Evolutionary conservation across 1,140 invertebrate genomes (phyloP).

Genomic region (Drosophila busckii): DNA sequence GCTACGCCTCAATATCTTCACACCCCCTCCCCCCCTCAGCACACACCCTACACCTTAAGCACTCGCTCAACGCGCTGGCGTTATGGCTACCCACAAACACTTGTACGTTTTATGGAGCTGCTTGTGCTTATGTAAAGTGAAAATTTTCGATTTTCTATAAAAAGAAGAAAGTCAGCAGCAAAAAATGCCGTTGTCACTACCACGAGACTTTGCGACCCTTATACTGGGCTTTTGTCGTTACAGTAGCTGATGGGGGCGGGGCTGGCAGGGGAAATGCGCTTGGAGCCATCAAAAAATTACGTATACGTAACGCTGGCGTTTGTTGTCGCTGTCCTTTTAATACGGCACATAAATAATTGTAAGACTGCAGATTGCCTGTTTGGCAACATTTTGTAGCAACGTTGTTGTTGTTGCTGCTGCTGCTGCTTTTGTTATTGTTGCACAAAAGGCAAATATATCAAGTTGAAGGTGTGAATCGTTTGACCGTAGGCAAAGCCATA

Average conservation of each 20-base stretch:
- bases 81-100: slow-evolving; percentile 60
- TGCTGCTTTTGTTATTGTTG: not conserved
- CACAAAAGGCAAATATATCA: slow-evolving; percentile 53
- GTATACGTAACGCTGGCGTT: slow-evolving; percentile 58
- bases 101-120: slow-evolving; percentile 52
- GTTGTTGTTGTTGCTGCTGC: not conserved
- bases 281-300: slow-evolving; percentile 66
- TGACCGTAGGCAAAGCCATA: slow-evolving; percentile 31
- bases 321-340: slow-evolving; percentile 73
- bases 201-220: no score
- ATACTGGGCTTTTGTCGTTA: no score
- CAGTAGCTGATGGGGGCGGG: no score
- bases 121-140: slow-evolving; percentile 67
- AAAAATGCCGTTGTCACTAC: slow-evolving; percentile 43
- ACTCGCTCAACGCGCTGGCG: slow-evolving; percentile 4
- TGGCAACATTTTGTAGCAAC: slow-evolving; percentile 59
- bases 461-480: slow-evolving; percentile 54
- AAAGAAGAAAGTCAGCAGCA: slow-evolving; percentile 30
- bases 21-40: not conserved
- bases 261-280: slow-evolving; percentile 16
- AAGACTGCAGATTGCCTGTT: slow-evolving; percentile 71
- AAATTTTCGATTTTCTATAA: slow-evolving; percentile 73
- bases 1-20: no score
- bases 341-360: slow-evolving; percentile 75
- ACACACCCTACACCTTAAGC: not conserved